Base-by-base conservation (phyloP, 30 jellyfish, hydroid and myxozoan genomes). In the Cassiopea andromeda region DNA sequence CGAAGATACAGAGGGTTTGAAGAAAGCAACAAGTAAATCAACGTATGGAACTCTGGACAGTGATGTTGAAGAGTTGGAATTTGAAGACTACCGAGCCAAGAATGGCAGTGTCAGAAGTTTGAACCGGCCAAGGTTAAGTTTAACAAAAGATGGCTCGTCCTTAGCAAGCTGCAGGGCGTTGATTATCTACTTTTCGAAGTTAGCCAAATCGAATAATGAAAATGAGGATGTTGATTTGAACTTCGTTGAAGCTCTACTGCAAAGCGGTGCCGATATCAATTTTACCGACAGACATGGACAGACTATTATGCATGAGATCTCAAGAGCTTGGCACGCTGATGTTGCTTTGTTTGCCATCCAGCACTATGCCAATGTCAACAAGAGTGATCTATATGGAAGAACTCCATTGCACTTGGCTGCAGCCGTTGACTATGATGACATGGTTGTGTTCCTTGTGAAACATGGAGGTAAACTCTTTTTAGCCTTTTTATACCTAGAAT, bases 351-450 rank as follows among this genome's bases (percentile, higher is more conserved):
- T 84, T 71, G 94, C 85, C 57, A 79, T 94, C 7, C 58, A 83
- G n/a, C 50, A 78, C 2, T 90, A 93, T 4, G 97, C 94, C 27
- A 94, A 94, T 61, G 90, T 90, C 12, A 89, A 94, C 73, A 85
- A 49, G 1, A 48, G 81, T 7, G 98, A 94, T 73, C 60, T 69
- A 1, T 94, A 43, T 90, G 98, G 98, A 38, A 66, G 98, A 68
- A 94, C 98, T 6, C 98, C 98, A 17, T 64, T 94, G 2, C 98
- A 94, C 74, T 89, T 94, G 44, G 98, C 98, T 8, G 98, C 98
- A 2, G 98, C 98, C 6, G 90, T 82, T 60, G 78, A 89, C 48
- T 89, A 94, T 64, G 94, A 96, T 2, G 89, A 79, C 45, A 94
- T 94, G 97, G 60, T 94, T 14, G 93, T 85, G 77, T 86, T 79